phyloP scores from a whole-genome alignment of 2,797 vertebrate genomes.

The Taeniopygia guttata region DNA sequence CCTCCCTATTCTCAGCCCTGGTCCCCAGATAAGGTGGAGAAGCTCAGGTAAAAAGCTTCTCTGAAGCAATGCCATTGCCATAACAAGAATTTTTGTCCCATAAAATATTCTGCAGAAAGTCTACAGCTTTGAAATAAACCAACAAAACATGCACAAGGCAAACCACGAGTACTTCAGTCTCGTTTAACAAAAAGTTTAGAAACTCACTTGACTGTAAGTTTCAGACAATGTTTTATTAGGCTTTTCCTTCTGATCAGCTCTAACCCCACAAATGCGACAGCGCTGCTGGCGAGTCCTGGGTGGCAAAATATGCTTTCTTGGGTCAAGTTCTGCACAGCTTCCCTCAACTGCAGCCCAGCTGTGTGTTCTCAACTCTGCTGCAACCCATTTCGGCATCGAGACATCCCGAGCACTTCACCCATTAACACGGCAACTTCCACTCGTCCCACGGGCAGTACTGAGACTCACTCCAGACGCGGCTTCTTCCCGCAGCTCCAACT shows the following conservation, averaged over 20 bases:
- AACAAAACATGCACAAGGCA: background rate
- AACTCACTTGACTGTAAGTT: background rate
- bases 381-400: background rate
- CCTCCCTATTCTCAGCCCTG: background rate
- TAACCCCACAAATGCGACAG: accelerated
- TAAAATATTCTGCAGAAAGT: background rate
- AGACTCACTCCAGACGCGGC: accelerated
- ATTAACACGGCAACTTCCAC: background rate
- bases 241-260: background rate
- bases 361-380: background rate
- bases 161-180: background rate
- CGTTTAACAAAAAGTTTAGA: background rate
- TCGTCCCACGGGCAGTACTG: background rate
- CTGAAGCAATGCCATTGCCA: background rate
- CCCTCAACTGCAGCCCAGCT: background rate
- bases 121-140: background rate
- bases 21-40: accelerated
- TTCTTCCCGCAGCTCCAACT: background rate
- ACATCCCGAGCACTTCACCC: background rate
- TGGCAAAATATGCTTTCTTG: accelerated
- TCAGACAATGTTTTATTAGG: background rate
- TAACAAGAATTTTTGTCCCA: background rate
- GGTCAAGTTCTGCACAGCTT: background rate
- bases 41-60: accelerated
- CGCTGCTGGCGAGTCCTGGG: accelerated